Evolutionary conservation across 2,797 vertebrate genomes (phyloP), one percentile per base, ranked within the genome.

Genomic region (Poeciliopsis infans): DNA sequence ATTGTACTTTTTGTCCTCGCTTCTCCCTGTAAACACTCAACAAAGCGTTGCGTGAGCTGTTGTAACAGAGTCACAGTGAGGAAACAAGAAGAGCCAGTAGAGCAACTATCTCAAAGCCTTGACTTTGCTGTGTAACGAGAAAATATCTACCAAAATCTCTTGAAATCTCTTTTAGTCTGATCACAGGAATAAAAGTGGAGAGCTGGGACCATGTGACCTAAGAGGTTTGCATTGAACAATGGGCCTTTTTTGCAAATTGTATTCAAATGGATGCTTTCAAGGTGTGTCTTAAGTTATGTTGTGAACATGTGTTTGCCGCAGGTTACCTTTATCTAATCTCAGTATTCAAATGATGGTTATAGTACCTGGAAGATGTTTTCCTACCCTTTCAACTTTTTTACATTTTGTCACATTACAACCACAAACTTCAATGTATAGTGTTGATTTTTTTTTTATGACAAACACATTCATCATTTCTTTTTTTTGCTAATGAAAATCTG

Each of bases 31-130:
- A 64, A 74, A 78, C 73, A 51, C 31, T 47, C 45, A 16, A 36
- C 51, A n/a, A 66, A 45, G 47, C 64, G 69, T 7, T 28, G 78
- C 36, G 6, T 78, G 77, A 77, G 83, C 39, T 28, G 7, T 36
- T 5, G 75, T 31, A 36, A 7, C 71, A 66, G 71, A 77, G 79
- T 41, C 69, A 20, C 72, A 6, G 0, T 80, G 86, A 70, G 85
- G 89, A 95, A 95, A 95, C 91, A 92, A 81, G 94, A 28, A 68
- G 61, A 94, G 81, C 94, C 87, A 85, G 94, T 91, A 72, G 76
- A 75, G 76, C 92, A 76, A 80, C 92, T 93, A 91, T 90, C 15
- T 66, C 36, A 6, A 53, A 39, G 69, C 16, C 3, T 53, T 74
- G 15, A 51, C 49, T 70, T 80, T 12, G 18, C 41, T 45, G 70